Conservation (phyloP, 2,888 invertebrate genomes). For the Neoitamus cyanurus region DNA sequence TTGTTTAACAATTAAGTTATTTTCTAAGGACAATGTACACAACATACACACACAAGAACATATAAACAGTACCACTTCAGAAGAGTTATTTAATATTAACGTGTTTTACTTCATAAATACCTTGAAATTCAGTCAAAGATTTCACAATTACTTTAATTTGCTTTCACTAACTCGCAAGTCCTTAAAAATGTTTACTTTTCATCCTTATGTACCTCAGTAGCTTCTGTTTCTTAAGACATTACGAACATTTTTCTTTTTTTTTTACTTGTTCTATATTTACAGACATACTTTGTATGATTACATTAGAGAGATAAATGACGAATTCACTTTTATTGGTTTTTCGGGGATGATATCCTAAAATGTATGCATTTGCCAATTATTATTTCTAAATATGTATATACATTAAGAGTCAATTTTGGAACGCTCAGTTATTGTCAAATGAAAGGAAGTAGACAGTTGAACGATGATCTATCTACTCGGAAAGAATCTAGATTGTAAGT, state of each 20-base stretch:
- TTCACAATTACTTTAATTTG: slow-evolving; percentile 15
- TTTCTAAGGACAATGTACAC: slow-evolving; percentile 15
- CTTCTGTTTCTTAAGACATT: neutral
- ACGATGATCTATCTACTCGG: neutral
- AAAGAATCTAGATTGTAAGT: no score
- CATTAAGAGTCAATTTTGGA: neutral
- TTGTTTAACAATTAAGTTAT: slow-evolving; percentile 32
- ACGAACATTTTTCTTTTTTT: slow-evolving; percentile 7
- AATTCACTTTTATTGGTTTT: slow-evolving; percentile 22
- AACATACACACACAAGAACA: slow-evolving; percentile 13
- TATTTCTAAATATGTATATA: neutral
- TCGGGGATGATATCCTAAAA: neutral
- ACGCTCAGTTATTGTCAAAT: neutral
- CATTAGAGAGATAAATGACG: neutral
- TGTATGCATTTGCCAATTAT: neutral
- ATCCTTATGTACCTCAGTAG: neutral
- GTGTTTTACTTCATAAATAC: neutral
- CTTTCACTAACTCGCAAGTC: slow-evolving; percentile 14
- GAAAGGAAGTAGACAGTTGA: neutral
- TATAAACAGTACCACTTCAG: slow-evolving; percentile 33
- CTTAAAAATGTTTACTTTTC: slow-evolving; percentile 14
- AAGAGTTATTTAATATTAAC: slow-evolving; percentile 11
- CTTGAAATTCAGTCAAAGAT: slow-evolving; percentile 38
- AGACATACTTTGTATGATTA: slow-evolving; percentile 4
- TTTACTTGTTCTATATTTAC: neutral